A percentile compares a stretch with the other conserved stretches of the same genome.
Evolutionary conservation across 1,140 invertebrate genomes (phyloP).

Genomic region (Zaprionus inermis): DNA sequence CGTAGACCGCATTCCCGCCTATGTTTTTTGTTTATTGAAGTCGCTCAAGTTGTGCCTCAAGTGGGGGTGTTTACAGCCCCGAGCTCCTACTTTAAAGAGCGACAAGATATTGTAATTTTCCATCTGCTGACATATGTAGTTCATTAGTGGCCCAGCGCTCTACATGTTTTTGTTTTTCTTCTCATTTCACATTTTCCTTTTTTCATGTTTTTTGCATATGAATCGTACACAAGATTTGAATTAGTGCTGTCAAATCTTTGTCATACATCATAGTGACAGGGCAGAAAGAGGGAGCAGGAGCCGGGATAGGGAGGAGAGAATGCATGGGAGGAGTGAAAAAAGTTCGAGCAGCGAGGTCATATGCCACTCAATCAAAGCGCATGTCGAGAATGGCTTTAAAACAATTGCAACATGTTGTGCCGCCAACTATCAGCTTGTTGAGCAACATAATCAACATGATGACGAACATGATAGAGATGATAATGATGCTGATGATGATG

Average conservation of each 20-base stretch:
- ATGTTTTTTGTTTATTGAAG: conserved; percentile 64
- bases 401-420: conserved; percentile 51
- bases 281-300: not conserved
- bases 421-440: not conserved
- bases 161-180: conserved; percentile 1
- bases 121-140: conserved; percentile 80
- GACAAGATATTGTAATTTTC: conserved; percentile 74
- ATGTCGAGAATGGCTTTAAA: conserved; percentile 57
- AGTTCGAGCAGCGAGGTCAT: conserved; percentile 31
- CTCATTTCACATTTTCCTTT: not conserved
- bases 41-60: conserved; percentile 41
- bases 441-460: not conserved
- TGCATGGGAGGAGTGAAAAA: too few species aligned
- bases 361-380: conserved; percentile 68
- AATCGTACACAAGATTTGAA: conserved; percentile 76
- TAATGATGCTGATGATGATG: conserved; percentile 6
- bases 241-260: conserved; percentile 80
- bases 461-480: not conserved
- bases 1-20: not conserved
- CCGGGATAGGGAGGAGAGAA: too few species aligned
- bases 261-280: conserved; percentile 61
- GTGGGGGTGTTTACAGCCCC: conserved; percentile 18
- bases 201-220: conserved; percentile 49
- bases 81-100: conserved; percentile 35
- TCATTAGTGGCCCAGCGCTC: conserved; percentile 53